These are phyloP conservation scores for Acanthococcus lagerstroemiae DNA, from an alignment of 2,888 invertebrate genomes.

Conservation along the genomic window DNA sequence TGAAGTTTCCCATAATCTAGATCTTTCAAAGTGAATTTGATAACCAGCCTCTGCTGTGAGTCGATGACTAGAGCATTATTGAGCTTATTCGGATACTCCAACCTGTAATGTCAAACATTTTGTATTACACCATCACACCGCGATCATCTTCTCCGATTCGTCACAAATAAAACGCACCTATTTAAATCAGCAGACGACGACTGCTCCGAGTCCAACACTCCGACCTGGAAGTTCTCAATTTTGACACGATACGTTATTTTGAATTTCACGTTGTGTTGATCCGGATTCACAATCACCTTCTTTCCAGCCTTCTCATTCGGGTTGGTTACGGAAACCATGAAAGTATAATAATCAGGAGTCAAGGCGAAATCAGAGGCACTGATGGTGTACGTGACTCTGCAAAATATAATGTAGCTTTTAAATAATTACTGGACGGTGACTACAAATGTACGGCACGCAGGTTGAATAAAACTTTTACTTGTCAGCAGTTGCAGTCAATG, in stretches of 20 bases:
- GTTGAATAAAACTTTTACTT: conserved; percentile 39
- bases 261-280: neutral
- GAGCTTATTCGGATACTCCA: conserved; percentile 63
- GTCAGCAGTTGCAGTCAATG: conserved; percentile 43
- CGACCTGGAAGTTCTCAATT: conserved; percentile 70
- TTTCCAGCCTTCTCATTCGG: neutral
- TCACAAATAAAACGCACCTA: conserved; percentile 43
- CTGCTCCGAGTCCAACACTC: conserved; percentile 83
- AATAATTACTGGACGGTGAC: neutral
- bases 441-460: neutral
- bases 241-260: conserved; percentile 50
- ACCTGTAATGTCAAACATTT: conserved; percentile 43
- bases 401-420: conserved; percentile 28
- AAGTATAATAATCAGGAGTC: conserved; percentile 73
- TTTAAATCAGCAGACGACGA: conserved; percentile 64
- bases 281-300: neutral
- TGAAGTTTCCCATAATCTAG: conserved; percentile 56
- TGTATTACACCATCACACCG: neutral
- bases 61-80: conserved; percentile 66
- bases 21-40: conserved; percentile 71
- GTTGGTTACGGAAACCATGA: conserved; percentile 40
- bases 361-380: conserved; percentile 68
- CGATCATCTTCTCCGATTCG: neutral
- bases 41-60: conserved; percentile 73
- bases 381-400: conserved; percentile 59